Conservation (phyloP, 1,140 invertebrate genomes). For the Drosophila truncata region DNA sequence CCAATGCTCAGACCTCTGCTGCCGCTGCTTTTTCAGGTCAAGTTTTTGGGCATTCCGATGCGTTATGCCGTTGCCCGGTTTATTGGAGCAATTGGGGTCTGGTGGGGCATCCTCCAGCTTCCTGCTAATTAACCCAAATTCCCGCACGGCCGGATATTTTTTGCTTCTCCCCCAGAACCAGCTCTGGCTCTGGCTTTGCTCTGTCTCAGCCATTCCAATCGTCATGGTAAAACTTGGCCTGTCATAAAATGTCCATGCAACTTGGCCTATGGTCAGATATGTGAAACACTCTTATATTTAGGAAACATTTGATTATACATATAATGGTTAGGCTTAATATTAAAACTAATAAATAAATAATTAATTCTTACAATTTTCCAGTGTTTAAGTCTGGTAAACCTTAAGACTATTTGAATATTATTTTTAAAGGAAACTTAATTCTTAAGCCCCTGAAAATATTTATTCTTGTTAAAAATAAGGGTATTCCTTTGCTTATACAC, state of each 20-base stretch:
- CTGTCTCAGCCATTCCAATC: constrained; percentile 58
- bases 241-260: constrained; percentile 54
- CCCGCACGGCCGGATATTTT: constrained; percentile 56
- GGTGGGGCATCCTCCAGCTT: constrained; percentile 21
- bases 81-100: constrained; percentile 56
- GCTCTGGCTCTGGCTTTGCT: constrained; percentile 6
- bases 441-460: no score
- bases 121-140: constrained; percentile 77
- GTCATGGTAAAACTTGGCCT: constrained; percentile 59
- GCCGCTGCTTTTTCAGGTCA: constrained; percentile 61
- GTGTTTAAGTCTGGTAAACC: no score
- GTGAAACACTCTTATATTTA: neutral
- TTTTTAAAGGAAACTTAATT: neutral
- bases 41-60: constrained; percentile 61
- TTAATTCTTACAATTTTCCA: no score
- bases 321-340: neutral
- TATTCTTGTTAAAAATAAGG: neutral
- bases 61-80: constrained; percentile 56
- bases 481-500: neutral
- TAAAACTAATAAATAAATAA: no score
- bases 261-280: constrained; percentile 35
- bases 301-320: no score
- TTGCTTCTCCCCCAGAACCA: constrained; percentile 1
- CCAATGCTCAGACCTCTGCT: constrained; percentile 1
- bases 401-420: neutral